Conservation (phyloP, 1,140 invertebrate species). For the Gerris buenoi region DNA sequence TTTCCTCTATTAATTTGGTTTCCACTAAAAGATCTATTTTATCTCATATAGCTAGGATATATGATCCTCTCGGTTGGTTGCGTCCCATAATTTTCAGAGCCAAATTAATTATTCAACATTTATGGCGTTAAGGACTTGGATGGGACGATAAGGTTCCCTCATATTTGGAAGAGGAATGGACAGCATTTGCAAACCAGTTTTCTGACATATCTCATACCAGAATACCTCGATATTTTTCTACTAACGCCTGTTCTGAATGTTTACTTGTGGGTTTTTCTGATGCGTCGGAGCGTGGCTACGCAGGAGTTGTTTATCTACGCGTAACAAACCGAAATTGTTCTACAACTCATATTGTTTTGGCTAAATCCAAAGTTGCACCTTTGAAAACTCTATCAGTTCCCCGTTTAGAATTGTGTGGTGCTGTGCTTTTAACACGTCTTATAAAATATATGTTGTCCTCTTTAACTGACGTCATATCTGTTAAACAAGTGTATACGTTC, state of each 20-base stretch:
- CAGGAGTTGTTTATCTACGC: constrained; percentile 20
- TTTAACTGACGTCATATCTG: not conserved
- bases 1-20: not conserved
- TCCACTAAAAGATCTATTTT: constrained; percentile 25
- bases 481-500: not conserved
- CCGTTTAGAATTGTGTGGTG: constrained; percentile 30
- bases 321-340: not conserved
- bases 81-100: constrained; percentile 24
- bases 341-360: constrained; percentile 12
- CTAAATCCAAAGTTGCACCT: constrained; percentile 30
- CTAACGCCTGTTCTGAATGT: not conserved
- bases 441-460: constrained; percentile 3
- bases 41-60: constrained; percentile 20
- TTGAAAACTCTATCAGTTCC: constrained; percentile 28
- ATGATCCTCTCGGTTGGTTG: constrained; percentile 25
- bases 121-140: constrained; percentile 19
- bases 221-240: constrained; percentile 5
- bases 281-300: constrained; percentile 23
- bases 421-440: constrained; percentile 23
- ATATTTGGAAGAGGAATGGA: constrained; percentile 20
- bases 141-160: constrained; percentile 19
- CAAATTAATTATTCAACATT: constrained; percentile 20
- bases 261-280: constrained; percentile 27
- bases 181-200: not conserved
- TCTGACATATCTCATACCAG: not conserved